Conservation (phyloP, 2,113 vertebrate species). For the Pluvianellus socialis region DNA sequence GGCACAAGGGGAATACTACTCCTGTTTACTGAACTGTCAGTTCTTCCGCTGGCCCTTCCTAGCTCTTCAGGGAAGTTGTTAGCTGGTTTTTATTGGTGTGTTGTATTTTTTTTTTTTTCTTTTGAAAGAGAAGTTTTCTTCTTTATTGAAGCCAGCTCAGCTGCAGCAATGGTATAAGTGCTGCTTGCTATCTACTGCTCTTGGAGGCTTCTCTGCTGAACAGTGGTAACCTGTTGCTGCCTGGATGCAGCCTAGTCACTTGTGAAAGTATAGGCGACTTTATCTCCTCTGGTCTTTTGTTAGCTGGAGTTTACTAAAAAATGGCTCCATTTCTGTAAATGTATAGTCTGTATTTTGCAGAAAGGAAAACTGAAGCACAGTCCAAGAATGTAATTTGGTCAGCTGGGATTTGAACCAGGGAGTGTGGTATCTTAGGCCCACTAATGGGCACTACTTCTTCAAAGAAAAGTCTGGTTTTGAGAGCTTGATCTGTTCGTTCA, state of each 20-base stretch:
- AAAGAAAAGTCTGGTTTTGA: background rate
- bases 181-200: background rate
- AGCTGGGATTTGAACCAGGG: background rate
- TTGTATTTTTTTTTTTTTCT: background rate
- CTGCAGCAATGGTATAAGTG: background rate
- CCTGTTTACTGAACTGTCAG: background rate
- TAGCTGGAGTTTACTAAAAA: background rate
- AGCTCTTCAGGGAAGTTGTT: background rate
- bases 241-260: background rate
- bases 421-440: background rate
- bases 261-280: background rate
- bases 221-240: background rate
- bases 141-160: background rate
- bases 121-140: background rate
- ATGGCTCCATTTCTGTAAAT: background rate
- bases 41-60: background rate
- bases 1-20: background rate
- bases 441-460: background rate
- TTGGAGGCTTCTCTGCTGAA: background rate
- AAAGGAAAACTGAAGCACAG: background rate
- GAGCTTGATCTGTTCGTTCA: background rate
- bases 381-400: background rate
- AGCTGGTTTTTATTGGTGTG: background rate
- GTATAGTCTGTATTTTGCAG: background rate
- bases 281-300: background rate